Base-by-base conservation (phyloP, 1,140 invertebrate genomes). In the Hirudo medicinalis region DNA sequence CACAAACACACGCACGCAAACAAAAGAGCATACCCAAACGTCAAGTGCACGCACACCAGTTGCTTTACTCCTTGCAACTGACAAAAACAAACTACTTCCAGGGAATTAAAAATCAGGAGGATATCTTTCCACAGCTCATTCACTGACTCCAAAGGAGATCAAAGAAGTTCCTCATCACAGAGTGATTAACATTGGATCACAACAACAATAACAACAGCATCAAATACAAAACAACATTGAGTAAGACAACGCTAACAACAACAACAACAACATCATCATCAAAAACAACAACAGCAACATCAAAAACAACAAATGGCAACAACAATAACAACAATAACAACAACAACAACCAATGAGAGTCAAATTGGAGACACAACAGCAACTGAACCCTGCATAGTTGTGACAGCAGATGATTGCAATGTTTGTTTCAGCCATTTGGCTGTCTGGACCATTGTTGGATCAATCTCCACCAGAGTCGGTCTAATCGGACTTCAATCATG, bases 301-400 rank as follows among this genome's bases (percentile, higher is more conserved):
- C 54, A 57, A 57, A 2, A 25, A n/a, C 54, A n/a, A 25, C 5
- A 20, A n/a, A 57, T 9, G 25, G 9, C 54, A 2, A 57, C 54
- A 57, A 57, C 54, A 57, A 57, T 5, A 57, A 57, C 54, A 57
- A 57, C 54, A 57, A 57, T 25, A 4, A 57, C 54, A 57, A 57
- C 54, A 25, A n/a, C 54, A n/a, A 25, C 5, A 20, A n/a, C 25
- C 2, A 57, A n/a, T 20, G 54, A n/a, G 5, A 57, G 54, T 25
- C 20, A n/a, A n/a, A n/a, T 57, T 57, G 20, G 20, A 20, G 54
- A 57, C 2, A 57, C 20, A 20, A 57, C 20, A 4, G 54, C 54
- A 5, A 57, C 54, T 9, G 54, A 57, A 20, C 5, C 54, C 54
- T n/a, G 54, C 20, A 4, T 2, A 57, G 5, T n/a, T 57, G 20